A percentile compares a stretch with the other conserved stretches of the same genome.
These are phyloP conservation scores for Callyntrura sp. DNA, from an alignment of 2,888 invertebrate genomes.

Conservation along the genomic window DNA sequence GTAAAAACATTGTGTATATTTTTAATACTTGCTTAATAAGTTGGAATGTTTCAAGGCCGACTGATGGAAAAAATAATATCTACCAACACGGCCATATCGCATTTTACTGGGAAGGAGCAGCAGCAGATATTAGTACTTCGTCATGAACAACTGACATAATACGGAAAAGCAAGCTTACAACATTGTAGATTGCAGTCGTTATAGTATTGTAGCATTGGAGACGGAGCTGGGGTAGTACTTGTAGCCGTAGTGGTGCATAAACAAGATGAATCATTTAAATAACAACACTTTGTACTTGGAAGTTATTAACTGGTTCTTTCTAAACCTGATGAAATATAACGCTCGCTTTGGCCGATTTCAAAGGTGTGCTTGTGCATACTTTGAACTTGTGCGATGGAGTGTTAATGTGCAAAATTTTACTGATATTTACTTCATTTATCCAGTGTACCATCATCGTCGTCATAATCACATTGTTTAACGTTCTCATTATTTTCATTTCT, in stretches of 20 bases:
- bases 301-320: not conserved
- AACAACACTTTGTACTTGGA: not conserved
- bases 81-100: not conserved
- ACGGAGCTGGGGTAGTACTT: not conserved
- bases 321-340: not conserved
- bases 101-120: not conserved
- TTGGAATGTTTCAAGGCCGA: constrained; percentile 51
- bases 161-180: not conserved
- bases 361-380: not conserved
- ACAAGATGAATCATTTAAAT: not conserved
- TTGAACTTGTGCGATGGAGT: not conserved
- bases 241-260: not conserved
- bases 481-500: too few relatives aligned
- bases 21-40: constrained; percentile 46
- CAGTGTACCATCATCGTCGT: not conserved
- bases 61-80: not conserved
- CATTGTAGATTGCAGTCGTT: not conserved
- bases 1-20: constrained; percentile 13
- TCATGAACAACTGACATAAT: not conserved
- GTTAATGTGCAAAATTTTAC: not conserved
- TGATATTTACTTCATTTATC: constrained; percentile 23
- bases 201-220: not conserved
- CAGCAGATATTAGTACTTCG: not conserved
- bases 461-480: not conserved
- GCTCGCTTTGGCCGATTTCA: not conserved